phyloP scores from a whole-genome alignment of 2,797 vertebrate genomes.

The Lagorchestes hirsutus region DNA sequence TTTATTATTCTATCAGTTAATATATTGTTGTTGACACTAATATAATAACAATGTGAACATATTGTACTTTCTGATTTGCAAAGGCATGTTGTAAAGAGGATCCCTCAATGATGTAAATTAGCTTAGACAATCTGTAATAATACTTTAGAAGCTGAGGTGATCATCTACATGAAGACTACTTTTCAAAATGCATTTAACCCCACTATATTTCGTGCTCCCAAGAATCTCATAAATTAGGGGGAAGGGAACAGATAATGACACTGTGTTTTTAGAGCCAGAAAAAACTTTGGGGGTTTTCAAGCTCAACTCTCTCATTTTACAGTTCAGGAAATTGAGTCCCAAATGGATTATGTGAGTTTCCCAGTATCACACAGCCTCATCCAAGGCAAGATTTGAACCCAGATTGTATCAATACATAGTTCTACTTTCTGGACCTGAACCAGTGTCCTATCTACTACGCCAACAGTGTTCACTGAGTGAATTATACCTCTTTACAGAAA shows the following conservation, averaged over 20 bases:
- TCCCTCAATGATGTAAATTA: no score
- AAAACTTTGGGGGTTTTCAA: background rate
- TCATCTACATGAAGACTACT: background rate
- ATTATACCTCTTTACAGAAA: background rate
- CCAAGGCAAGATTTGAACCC: background rate
- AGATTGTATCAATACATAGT: background rate
- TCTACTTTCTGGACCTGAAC: background rate
- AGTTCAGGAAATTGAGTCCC: background rate
- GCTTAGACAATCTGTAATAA: background rate
- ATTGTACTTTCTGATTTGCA: background rate
- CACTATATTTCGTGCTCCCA: background rate
- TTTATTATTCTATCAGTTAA: background rate
- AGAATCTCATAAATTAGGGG: no score
- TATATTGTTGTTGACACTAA: background rate
- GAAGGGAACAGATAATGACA: background rate
- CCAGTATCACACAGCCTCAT: background rate
- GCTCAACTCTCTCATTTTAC: background rate
- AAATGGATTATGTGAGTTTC: background rate
- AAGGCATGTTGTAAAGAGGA: background rate
- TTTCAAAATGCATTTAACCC: background rate
- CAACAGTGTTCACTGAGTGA: background rate
- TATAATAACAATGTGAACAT: background rate
- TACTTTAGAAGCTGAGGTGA: background rate
- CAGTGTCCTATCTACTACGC: background rate
- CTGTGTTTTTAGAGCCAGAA: background rate